Evolutionary conservation across 1,140 invertebrate species (phyloP), one percentile per base, ranked within the genome.

Genomic region (Sarcophaga bullata): DNA sequence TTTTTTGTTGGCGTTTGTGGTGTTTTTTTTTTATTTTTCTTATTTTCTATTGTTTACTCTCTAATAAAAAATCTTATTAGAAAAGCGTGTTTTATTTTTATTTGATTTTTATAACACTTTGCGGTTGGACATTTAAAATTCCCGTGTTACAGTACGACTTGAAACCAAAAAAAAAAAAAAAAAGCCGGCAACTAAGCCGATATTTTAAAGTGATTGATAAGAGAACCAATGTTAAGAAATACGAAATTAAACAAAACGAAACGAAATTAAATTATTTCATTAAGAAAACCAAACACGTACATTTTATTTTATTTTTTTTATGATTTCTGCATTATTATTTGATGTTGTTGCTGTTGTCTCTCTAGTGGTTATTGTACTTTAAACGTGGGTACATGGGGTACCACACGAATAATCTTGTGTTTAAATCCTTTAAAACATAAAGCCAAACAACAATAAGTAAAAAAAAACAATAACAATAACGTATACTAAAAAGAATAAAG

Each of bases 391-490:
- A 37, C 25, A 37, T 58, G 54, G 15, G 7, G 13, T 58, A 15
- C 54, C 11, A n/a, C 15, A 13, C 25, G 25, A 37, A n/a, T 58
- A 58, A 58, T 58, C 54, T 58, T 11, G 54, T 15, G 5, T 58
- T 58, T n/a, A 58, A n/a, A 13, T 58, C 54, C n/a, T 58, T 58
- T 58, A n/a, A 58, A 58, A 58, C 54, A 58, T 58, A 58, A 37
- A 37, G 25, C 25, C 25, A 37, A 58, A 58, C 54, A 58, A 15
- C 54, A 58, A 58, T 15, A 13, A 13, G 11, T 15, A 58, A 58
- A n/a, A n/a, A 58, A 37, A 58, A 58, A 11, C 15, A 58, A 58
- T 13, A 58, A 58, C 54, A 58, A 58, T 7, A 58, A 58, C 54
- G 15, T 58, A 58, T n/a, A 58, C 15, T n/a, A 58, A 58, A 58